Evolutionary conservation across 2,113 vertebrate genomes (phyloP), one percentile per base, ranked within the genome.

Genomic region (Clupea harengus): DNA sequence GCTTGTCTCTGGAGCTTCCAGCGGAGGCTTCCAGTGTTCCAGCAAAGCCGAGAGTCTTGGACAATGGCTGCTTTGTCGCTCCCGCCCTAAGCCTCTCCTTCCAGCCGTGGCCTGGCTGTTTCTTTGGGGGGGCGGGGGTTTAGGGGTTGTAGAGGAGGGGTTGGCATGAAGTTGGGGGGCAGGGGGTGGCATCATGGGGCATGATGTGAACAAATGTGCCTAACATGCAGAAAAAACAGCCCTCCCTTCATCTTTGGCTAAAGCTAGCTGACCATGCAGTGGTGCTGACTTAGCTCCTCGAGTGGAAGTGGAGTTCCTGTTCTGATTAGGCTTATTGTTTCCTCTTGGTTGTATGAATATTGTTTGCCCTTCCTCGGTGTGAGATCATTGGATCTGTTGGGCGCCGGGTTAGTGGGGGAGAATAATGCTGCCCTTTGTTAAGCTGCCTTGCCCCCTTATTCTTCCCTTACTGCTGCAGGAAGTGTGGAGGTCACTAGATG

Each of bases 291-390:
- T 54, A 54, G 50, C 50, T 18, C 15, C 2, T 54, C 15, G 50
- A 2, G 15, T 15, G 50, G 17, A 54, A 54, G 50, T 46, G 60
- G 20, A 60, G 18, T 91, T 94, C 90, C 90, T 89, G 60, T 45
- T 45, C 15, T 86, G 86, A 86, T 91, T 88, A 87, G 22, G 52
- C 54, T 88, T 90, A 92, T 91, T 91, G 90, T 92, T 91, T 92
- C 91, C 90, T 91, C 83, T 81, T 25, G 86, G 81, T 52, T 89
- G 54, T 87, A 81, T 18, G 72, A 52, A 84, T 50, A 85, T 90
- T 89, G 89, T 91, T 92, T 52, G 83, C 85, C 82, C 54, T 67
- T 67, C 60, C 60, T 11, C 89, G 88, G 85, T 83, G 86, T 90
- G 88, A 88, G 88, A 84, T 90, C 83, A 82, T 18, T 86, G 82